Evolutionary conservation across 2,888 invertebrate genomes (phyloP).

Genomic region (Andrena hattorfiana): DNA sequence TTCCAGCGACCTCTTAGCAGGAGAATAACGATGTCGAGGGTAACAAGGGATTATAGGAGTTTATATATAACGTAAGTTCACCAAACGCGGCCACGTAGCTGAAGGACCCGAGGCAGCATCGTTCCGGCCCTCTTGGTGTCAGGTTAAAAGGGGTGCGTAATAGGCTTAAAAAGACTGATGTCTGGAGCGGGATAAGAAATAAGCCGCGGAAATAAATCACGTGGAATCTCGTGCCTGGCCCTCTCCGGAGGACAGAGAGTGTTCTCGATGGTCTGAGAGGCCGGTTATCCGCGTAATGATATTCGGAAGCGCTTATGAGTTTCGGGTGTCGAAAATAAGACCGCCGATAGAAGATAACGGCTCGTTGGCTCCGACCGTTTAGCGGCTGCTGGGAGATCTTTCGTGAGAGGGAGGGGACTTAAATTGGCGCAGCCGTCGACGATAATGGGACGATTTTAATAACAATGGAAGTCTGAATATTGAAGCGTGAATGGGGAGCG

Average conservation of each 20-base stretch:
- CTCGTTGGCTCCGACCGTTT: slow-evolving; percentile 19
- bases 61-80: slow-evolving; percentile 42
- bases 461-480: slow-evolving; percentile 44
- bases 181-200: slow-evolving; percentile 68
- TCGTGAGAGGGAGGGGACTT: slow-evolving; percentile 11
- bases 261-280: slow-evolving; percentile 16
- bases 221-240: slow-evolving; percentile 26
- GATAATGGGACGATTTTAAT: slow-evolving; percentile 51
- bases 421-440: slow-evolving; percentile 20
- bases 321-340: slow-evolving; percentile 54
- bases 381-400: slow-evolving; percentile 23
- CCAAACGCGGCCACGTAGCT: slow-evolving; percentile 13
- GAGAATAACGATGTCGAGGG: slow-evolving; percentile 38
- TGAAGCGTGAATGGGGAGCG: background rate
- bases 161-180: slow-evolving; percentile 72
- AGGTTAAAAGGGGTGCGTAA: slow-evolving; percentile 66
- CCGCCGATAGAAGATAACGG: slow-evolving; percentile 47
- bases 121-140: slow-evolving; percentile 32
- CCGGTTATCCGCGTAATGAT: slow-evolving; percentile 46
- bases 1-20: slow-evolving; percentile 21
- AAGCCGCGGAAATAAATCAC: slow-evolving; percentile 71
- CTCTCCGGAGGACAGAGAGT: slow-evolving; percentile 18
- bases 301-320: slow-evolving; percentile 52
- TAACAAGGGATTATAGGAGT: slow-evolving; percentile 43
- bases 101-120: slow-evolving; percentile 3